Base-by-base conservation (phyloP, 2,888 invertebrate species). In the Tipula vernalis region DNA sequence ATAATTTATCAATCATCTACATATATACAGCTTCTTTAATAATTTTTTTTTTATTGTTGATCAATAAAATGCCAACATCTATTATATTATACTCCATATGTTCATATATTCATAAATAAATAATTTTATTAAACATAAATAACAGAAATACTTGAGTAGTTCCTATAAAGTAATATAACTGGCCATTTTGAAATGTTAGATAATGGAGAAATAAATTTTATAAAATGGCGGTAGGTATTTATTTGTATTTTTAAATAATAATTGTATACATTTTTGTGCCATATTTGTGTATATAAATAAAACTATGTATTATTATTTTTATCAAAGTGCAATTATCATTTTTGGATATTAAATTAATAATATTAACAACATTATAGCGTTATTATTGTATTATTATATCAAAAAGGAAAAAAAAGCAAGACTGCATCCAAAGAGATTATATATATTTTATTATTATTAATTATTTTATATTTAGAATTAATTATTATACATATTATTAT, bases 1-100 rank as follows among this genome's bases (percentile, higher is more conserved):
- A 51, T 89, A 88, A 86, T 18, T 83, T 83, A 83, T 36, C 83
- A 83, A 83, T 36, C 12, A 36, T 28, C 8, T 83, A 2, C 2
- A 28, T 28, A 28, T 28, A 44, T 83, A 83, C 36, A 83, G 36
- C 36, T 83, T 36, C 12, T 85, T 85, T n/a, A 85, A 41, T 41
- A n/a, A 44, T 44, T 44, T 44, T 44, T 44, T 36, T 39, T 83
- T 83, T 83, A 83, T 83, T 39, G 83, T 83, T 83, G 83, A 83
- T 83, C 83, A 39, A 83, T 83, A 83, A 36, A 83, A 36, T 3
- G 1, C 51, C 15, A 57, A 15, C 51, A 57, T 57, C 51, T 57
- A 47, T 47, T 44, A 44, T 44, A 57, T 57, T 57, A 57, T 57
- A 57, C 51, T 57, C 15, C 51, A 57, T 57, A 57, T 57, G 51